These are phyloP conservation scores for Vidua macroura DNA, from an alignment of 2,113 vertebrate species.

Conservation along the genomic window DNA sequence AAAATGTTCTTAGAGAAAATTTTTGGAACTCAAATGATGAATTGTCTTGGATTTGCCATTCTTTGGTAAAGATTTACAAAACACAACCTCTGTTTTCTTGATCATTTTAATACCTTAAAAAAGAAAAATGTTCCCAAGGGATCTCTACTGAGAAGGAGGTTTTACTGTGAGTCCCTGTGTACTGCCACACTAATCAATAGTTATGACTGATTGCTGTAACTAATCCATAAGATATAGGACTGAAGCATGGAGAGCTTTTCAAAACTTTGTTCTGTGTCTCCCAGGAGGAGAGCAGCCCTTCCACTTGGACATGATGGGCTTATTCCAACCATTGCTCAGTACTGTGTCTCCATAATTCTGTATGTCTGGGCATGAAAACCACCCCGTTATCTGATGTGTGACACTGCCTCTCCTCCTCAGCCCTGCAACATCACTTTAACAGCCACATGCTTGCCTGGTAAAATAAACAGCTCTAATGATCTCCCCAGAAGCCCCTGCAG, in stretches of 20 bases:
- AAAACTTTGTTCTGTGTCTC: background rate
- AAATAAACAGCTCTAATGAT: background rate
- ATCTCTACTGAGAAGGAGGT: background rate
- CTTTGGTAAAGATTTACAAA: background rate
- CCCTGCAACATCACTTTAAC: background rate
- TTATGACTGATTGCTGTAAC: background rate
- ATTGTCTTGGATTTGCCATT: background rate
- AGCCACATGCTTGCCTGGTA: background rate
- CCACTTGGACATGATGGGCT: background rate
- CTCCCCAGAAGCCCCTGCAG: background rate
- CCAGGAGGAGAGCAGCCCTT: background rate
- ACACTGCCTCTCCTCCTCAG: background rate
- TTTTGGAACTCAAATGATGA: background rate
- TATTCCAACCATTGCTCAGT: background rate
- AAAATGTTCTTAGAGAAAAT: background rate
- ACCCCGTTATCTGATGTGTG: accelerated
- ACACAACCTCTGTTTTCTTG: background rate
- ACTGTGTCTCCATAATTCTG: background rate
- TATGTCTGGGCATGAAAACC: background rate
- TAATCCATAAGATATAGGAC: background rate
- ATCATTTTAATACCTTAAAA: background rate
- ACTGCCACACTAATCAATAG: background rate
- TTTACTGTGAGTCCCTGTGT: background rate
- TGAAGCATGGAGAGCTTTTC: background rate
- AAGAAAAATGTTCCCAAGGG: background rate